A percentile compares a stretch with the other conserved stretches of the same genome.
These are phyloP conservation scores for Gobius niger DNA, from an alignment of 2,113 vertebrate species.

Conservation along the genomic window DNA sequence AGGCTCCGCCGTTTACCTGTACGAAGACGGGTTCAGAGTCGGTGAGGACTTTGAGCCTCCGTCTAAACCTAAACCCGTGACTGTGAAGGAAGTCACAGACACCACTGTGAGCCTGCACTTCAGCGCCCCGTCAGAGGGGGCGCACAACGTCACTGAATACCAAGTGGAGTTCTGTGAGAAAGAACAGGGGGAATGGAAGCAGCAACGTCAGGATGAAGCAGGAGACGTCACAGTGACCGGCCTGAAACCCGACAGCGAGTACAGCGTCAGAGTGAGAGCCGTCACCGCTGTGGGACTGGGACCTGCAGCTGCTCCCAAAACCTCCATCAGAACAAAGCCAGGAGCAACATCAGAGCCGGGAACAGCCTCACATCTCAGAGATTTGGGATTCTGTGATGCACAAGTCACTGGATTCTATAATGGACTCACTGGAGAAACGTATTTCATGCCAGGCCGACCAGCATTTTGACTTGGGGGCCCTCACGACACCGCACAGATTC, in stretches of 20 bases:
- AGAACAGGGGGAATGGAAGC: conserved; percentile 33
- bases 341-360: too few relatives aligned
- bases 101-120: conserved; percentile 45
- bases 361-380: too few relatives aligned
- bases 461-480: too few relatives aligned
- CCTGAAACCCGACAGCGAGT: conserved; percentile 41
- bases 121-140: conserved; percentile 36
- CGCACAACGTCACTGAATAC: conserved; percentile 34
- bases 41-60: conserved; percentile 17
- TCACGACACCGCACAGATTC: too few relatives aligned
- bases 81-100: conserved; percentile 7
- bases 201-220: conserved; percentile 5
- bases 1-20: conserved; percentile 13
- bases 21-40: background rate
- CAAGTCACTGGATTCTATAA: too few relatives aligned
- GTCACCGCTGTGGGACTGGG: conserved; percentile 42
- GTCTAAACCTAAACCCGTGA: background rate
- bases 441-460: too few relatives aligned
- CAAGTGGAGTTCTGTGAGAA: conserved; percentile 34
- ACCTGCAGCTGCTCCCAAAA: conserved; percentile 18
- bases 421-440: too few relatives aligned
- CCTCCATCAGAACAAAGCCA: conserved; percentile 19
- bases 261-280: conserved; percentile 46
- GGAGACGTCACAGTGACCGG: conserved; percentile 21
- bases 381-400: too few relatives aligned